Base-by-base conservation (phyloP, 2,113 vertebrate genomes). In the Gallinago paraguaiae region DNA sequence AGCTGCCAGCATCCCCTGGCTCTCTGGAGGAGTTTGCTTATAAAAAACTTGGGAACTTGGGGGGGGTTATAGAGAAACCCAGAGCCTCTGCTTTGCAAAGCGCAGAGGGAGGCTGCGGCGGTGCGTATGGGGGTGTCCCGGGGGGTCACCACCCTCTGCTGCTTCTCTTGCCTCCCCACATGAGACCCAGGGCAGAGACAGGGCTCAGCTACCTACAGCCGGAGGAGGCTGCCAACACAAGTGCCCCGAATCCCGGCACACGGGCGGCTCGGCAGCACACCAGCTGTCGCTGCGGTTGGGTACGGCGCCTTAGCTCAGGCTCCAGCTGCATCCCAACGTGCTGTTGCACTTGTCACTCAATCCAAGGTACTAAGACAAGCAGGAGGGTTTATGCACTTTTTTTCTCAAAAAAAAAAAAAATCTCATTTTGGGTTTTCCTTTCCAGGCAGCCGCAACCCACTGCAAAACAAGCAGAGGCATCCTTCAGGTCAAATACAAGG, bases 91-190 rank as follows among this genome's bases (percentile, higher is more conserved):
- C 50, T 4, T 0, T 15, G 64, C 27, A 45, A n/a, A 81, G 27
- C 0, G 0, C 30, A 50, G 31, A 11, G 35, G 4, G 61, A 35
- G 16, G 39, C n/a, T 46, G 22, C 43, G 43, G 48, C 3, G 2
- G 48, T 4, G 14, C 31, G 37, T 27, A 4, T 13, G 54, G 53
- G n/a, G 31, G n/a, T 24, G 30, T 45, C n/a, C 28, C 1, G 12
- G 2, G 56, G 41, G 22, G 41, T 48, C 92, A 11, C 6, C 28
- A 45, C 13, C 43, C 7, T 1, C 65, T 35, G 39, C 41, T 59
- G 78, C 51, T 59, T 57, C 65, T 61, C 72, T 35, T 65, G 33
- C 75, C 51, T 57, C n/a, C 75, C 30, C 1, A 0, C 0, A 1
- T 0, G 7, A 78, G 85, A 50, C 24, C 24, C 78, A 1, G 0